phyloP scores from a whole-genome alignment of 2,888 invertebrate species.

The Pollenia labialis region DNA sequence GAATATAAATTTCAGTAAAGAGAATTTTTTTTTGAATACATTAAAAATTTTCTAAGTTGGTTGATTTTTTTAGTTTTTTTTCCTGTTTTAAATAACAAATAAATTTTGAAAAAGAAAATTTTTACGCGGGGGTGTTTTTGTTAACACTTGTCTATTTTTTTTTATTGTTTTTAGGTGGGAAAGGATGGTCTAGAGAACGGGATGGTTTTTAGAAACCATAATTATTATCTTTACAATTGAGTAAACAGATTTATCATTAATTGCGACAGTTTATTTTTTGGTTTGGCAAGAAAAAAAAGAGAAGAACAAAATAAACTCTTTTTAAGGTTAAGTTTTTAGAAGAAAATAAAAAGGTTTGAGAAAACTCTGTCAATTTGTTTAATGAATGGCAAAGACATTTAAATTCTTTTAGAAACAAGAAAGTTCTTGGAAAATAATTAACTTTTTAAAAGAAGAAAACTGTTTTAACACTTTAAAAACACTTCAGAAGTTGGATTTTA shows the following conservation, averaged over 20 bases:
- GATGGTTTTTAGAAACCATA: slow-evolving; percentile 17
- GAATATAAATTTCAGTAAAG: slow-evolving; percentile 27
- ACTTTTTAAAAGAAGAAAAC: no score
- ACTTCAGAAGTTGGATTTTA: no score
- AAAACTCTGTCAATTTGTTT: no score
- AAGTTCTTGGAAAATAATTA: no score
- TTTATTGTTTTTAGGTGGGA: background rate
- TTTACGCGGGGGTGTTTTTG: slow-evolving; percentile 48
- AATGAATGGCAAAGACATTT: no score
- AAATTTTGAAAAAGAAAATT: background rate
- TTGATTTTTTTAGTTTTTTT: slow-evolving; percentile 23
- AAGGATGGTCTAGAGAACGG: background rate
- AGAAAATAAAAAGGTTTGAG: no score
- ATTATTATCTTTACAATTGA: slow-evolving; percentile 72
- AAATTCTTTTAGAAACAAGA: no score
- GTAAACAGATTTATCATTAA: slow-evolving; percentile 71
- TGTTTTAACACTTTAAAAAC: no score
- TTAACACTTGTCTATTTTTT: slow-evolving; percentile 56
- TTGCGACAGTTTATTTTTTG: slow-evolving; percentile 60
- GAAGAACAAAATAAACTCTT: slow-evolving; percentile 30
- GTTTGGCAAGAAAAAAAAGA: background rate
- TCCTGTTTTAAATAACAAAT: slow-evolving; percentile 3
- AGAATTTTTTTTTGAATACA: slow-evolving; percentile 34
- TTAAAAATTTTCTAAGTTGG: slow-evolving; percentile 44
- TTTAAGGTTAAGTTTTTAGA: slow-evolving; percentile 28